These are phyloP conservation scores for Arctocebus calabarensis DNA, from an alignment of 2,797 vertebrate species.

Conservation along the genomic window DNA sequence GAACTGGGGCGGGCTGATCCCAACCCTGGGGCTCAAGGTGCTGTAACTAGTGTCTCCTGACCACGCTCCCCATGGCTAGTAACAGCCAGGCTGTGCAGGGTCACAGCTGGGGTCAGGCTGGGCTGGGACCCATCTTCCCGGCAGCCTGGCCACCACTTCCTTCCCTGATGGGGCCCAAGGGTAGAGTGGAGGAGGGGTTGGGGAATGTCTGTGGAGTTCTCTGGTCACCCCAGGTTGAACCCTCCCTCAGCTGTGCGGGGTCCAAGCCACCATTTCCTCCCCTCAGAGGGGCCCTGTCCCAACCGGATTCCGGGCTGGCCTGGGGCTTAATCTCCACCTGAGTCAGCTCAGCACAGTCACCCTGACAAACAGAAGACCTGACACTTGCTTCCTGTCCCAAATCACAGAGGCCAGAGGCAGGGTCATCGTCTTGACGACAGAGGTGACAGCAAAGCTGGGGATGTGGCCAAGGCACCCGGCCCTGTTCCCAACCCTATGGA, in stretches of 20 bases:
- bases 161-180: accelerated
- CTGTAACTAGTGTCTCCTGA: background rate
- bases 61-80: too few species aligned
- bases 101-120: background rate
- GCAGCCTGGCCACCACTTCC: background rate
- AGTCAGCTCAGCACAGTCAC: background rate
- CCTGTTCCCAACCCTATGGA: background rate
- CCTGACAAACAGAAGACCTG: background rate
- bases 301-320: accelerated
- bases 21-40: accelerated
- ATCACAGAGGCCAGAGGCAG: background rate
- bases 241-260: background rate
- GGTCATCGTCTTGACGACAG: background rate
- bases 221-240: accelerated
- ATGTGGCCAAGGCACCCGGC: background rate
- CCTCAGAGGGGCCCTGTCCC: too few species aligned
- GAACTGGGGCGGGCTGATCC: background rate
- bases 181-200: too few species aligned
- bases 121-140: accelerated
- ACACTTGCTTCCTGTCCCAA: background rate
- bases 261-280: background rate
- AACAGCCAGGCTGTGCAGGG: background rate
- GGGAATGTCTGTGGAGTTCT: background rate
- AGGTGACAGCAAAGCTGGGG: background rate
- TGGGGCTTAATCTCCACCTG: background rate